Conservation (phyloP, 2,113 vertebrate species). For the Microtus oregoni region DNA sequence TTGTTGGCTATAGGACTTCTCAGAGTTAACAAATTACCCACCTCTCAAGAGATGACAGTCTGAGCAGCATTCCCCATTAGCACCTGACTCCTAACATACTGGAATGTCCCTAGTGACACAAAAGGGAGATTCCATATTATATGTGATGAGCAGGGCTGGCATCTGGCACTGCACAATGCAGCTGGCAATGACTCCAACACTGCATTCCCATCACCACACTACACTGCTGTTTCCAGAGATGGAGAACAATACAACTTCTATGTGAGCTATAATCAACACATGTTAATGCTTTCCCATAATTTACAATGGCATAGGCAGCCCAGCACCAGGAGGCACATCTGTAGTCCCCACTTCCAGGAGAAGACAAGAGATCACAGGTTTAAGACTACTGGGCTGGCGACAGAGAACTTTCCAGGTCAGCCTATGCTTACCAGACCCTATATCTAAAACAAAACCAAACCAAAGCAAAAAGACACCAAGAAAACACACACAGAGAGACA, state of each 20-base stretch:
- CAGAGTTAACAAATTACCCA: neutral
- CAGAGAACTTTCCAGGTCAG: neutral
- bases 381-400: neutral
- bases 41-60: neutral
- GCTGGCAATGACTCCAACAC: neutral
- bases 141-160: neutral
- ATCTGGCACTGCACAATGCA: neutral
- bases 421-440: neutral
- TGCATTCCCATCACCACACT: neutral
- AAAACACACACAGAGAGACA: neutral
- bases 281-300: neutral
- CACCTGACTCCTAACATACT: neutral
- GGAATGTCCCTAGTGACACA: neutral
- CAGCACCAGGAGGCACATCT: neutral
- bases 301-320: neutral
- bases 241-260: neutral
- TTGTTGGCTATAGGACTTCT: neutral
- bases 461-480: neutral
- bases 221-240: neutral
- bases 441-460: neutral
- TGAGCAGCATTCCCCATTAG: neutral
- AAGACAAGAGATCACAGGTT: neutral
- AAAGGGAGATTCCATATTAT: neutral
- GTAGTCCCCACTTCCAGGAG: neutral
- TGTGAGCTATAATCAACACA: neutral